Percentiles rank a stretch among this genome's conserved stretches.
Conservation (phyloP, 2,888 invertebrate genomes). For the Chaitophorus viminalis region DNA sequence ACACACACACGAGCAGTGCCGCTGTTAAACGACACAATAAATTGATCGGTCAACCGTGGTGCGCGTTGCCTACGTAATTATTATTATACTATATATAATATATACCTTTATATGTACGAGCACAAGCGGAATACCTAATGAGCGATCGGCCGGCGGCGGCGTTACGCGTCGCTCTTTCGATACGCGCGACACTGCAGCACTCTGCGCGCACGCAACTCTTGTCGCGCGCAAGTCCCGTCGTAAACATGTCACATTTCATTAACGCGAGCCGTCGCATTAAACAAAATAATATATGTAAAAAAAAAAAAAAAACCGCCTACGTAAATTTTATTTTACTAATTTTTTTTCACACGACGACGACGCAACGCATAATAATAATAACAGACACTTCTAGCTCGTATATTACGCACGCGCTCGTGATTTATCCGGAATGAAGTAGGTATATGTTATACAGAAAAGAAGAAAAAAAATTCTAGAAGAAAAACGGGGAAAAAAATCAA, state of each 20-base stretch:
- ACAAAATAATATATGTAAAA: not conserved
- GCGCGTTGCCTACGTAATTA: slow-evolving; percentile 42
- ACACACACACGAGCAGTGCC: not conserved
- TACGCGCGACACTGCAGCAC: not conserved
- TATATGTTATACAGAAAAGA: not conserved
- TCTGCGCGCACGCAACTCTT: not conserved
- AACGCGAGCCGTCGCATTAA: slow-evolving; percentile 21
- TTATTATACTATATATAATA: too few species aligned
- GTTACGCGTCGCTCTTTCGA: not conserved
- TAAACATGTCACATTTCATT: slow-evolving; percentile 62
- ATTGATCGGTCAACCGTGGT: slow-evolving; percentile 38
- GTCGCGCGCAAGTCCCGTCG: not conserved
- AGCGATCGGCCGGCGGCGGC: slow-evolving; percentile 4
- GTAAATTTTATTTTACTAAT: slow-evolving; percentile 27
- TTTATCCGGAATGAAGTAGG: slow-evolving; percentile 15
- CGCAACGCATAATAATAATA: too few species aligned
- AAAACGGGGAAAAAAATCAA: not conserved
- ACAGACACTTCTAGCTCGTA: slow-evolving; percentile 12
- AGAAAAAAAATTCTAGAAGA: not conserved
- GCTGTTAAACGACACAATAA: slow-evolving; percentile 23
- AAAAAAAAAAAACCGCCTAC: slow-evolving; percentile 35
- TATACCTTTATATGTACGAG: too few species aligned
- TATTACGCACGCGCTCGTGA: slow-evolving; percentile 18
- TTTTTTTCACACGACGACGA: slow-evolving; percentile 26
- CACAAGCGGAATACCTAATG: slow-evolving; percentile 34